Evolutionary conservation across 2,113 vertebrate species (phyloP).

Genomic region (Pantherophis guttatus): DNA sequence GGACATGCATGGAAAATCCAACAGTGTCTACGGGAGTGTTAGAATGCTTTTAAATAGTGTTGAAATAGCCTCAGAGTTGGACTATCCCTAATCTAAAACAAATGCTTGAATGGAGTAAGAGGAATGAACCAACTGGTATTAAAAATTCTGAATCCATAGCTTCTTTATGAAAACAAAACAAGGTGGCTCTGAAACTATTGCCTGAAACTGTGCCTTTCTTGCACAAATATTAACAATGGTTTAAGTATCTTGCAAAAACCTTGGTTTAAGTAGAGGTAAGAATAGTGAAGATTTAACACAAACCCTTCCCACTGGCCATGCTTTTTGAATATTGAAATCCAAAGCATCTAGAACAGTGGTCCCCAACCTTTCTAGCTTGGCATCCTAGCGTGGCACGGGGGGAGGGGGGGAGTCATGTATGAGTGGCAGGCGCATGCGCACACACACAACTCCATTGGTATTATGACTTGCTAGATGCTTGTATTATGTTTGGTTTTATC

Average conservation of each 20-base stretch:
- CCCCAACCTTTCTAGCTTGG: neutral
- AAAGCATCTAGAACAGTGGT: neutral
- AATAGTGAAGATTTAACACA: neutral
- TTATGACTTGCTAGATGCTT: neutral
- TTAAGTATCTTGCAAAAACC: neutral
- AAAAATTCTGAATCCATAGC: neutral
- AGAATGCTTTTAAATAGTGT: neutral
- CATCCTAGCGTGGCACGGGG: no score
- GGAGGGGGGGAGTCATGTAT: rapidly evolving
- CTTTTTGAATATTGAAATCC: neutral
- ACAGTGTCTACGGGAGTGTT: neutral
- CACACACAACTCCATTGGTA: neutral
- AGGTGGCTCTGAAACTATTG: neutral
- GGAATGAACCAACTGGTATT: neutral
- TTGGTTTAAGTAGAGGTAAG: neutral
- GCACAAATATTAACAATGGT: neutral
- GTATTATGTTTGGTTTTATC: neutral
- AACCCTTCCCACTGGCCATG: neutral
- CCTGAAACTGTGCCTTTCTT: neutral
- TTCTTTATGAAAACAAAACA: neutral
- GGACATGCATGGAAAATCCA: neutral
- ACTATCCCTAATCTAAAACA: neutral
- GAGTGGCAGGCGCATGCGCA: neutral
- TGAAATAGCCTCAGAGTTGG: neutral
- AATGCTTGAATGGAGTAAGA: neutral